These are phyloP conservation scores for Marcusenius ussheri DNA, from an alignment of 2,113 vertebrate genomes.

Conservation along the genomic window DNA sequence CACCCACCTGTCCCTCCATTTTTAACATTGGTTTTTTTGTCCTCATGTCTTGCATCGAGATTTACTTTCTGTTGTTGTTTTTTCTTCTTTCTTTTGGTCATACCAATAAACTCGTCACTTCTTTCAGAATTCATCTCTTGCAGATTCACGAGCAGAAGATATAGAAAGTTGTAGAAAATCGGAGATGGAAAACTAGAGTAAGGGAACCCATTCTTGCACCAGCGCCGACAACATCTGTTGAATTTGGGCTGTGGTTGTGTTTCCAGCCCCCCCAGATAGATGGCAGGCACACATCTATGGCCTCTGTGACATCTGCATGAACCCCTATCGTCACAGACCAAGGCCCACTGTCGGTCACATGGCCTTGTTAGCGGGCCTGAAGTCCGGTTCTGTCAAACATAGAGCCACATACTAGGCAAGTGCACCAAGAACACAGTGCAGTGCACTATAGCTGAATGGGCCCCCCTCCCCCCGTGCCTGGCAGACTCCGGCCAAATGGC, in stretches of 20 bases:
- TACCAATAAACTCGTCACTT: constrained; percentile 31
- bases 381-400: neutral
- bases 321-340: neutral
- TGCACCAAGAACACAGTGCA: neutral
- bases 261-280: neutral
- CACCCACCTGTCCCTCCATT: constrained; percentile 44
- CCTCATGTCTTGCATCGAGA: constrained; percentile 23
- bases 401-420: neutral
- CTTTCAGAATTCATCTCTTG: constrained; percentile 52
- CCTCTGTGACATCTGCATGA: neutral
- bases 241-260: neutral
- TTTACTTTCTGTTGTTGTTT: constrained; percentile 7
- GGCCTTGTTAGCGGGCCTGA: neutral
- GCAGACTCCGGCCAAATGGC: neutral
- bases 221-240: constrained; percentile 8
- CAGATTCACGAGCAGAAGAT: constrained; percentile 56
- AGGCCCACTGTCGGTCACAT: neutral
- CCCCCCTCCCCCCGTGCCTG: neutral
- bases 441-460: neutral
- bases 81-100: constrained; percentile 29
- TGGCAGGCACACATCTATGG: neutral
- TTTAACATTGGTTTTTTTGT: constrained; percentile 35
- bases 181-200: constrained; percentile 59
- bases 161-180: constrained; percentile 58
- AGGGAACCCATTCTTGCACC: constrained; percentile 27